Conservation (phyloP, 2,888 invertebrate species). For the Heteromurus nitidus region DNA sequence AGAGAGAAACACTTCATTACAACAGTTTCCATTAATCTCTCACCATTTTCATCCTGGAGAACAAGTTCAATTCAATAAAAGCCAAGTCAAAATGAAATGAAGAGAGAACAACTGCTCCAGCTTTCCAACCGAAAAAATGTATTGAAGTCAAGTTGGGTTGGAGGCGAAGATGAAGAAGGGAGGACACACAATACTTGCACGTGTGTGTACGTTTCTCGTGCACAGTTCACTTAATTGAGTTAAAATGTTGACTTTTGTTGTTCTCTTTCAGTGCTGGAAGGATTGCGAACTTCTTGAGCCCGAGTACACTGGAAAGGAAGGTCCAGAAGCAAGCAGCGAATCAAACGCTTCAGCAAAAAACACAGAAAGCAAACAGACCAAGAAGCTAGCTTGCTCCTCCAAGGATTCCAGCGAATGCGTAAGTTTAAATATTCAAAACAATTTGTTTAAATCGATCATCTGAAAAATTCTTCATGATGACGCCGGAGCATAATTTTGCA, state of each 20-base stretch:
- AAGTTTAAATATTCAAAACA: conserved; percentile 13
- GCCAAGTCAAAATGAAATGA: not conserved
- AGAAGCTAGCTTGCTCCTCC: conserved; percentile 27
- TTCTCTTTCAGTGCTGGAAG: conserved; percentile 82
- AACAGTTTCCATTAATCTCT: not conserved
- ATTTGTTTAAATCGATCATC: not conserved
- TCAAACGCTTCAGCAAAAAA: not conserved
- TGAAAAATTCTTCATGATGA: not conserved
- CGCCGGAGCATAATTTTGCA: too few species aligned
- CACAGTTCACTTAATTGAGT: conserved; percentile 3
- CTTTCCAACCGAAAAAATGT: not conserved
- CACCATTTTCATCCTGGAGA: not conserved
- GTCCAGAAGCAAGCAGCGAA: conserved; percentile 4
- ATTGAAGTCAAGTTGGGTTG: too few species aligned
- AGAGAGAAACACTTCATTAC: not conserved
- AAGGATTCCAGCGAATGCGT: conserved; percentile 29
- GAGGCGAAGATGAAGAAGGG: too few species aligned
- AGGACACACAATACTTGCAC: too few species aligned
- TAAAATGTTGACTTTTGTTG: not conserved
- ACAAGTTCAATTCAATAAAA: not conserved
- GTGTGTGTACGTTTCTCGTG: not conserved
- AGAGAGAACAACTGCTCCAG: not conserved
- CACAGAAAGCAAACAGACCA: conserved; percentile 37
- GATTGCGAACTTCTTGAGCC: conserved; percentile 84
- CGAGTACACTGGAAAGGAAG: conserved; percentile 9